Evolutionary conservation across 2,888 invertebrate genomes (phyloP), one percentile per base, ranked within the genome.

Genomic region (Globia sparganii): DNA sequence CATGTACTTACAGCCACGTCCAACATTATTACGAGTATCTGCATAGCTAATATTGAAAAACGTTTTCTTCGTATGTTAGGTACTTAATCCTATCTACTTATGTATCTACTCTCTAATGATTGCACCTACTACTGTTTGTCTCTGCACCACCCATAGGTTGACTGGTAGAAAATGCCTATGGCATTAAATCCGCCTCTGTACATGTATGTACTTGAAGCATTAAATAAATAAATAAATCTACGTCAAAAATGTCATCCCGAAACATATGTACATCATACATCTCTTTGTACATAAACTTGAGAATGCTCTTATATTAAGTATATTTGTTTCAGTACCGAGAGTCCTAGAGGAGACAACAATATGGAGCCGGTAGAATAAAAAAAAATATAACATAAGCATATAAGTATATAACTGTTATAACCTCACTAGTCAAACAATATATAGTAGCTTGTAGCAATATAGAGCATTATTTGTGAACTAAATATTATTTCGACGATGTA

Each of bases 251-350:
- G 40, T n/a, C 49, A 64, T 25, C 28, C 21, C 28, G 31, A 43
- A 79, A 68, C 25, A 65, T 75, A n/a, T n/a, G n/a, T n/a, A 70
- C 34, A 74, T 58, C 34, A 68, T 75, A 56, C 28, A 75, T 58
- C 68, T 59, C 43, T 75, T 81, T 76, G 28, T 31, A 58, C 49
- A 53, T 69, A 15, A 77, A 66, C 25, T 80, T 72, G n/a, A 76
- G 72, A 72, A 74, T 75, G 43, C 71, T 70, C 72, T 66, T 18
- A 78, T 75, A 68, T 66, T 53, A 49, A n/a, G 15, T 34, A 64
- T 53, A 67, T 72, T 92, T 92, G 91, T 94, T 94, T 75, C 93
- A 94, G 94, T 61, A 85, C 87, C 53, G 90, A 91, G 67, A 86
- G 83, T 61, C 83, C 87, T 65, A 83, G 85, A 78, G 92, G 86